These are phyloP conservation scores for Paramormyrops hopkinsi DNA, from an alignment of 2,797 vertebrate species.

Conservation along the genomic window DNA sequence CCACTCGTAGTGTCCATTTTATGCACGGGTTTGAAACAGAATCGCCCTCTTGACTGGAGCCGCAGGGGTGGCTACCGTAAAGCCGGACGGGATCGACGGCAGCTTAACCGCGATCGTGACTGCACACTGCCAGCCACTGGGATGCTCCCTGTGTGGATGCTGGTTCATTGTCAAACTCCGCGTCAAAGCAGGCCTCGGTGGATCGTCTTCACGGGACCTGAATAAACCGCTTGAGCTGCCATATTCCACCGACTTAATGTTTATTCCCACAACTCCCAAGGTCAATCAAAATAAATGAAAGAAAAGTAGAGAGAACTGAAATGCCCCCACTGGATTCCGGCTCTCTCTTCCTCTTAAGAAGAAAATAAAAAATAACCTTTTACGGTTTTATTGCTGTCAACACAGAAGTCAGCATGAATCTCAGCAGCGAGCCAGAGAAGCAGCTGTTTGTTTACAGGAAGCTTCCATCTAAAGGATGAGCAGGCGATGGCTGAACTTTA, in stretches of 20 bases:
- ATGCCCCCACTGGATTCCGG: not conserved
- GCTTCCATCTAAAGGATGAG: conserved; percentile 1
- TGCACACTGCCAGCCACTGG: not conserved
- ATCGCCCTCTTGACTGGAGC: not conserved
- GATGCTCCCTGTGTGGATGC: not conserved
- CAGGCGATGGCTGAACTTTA: not conserved
- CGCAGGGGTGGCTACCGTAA: not conserved
- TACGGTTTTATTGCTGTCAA: not conserved
- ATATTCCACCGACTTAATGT: not conserved
- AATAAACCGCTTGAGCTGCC: not conserved
- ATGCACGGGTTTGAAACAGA: not conserved
- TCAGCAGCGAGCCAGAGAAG: not conserved
- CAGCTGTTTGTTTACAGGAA: conserved; percentile 25
- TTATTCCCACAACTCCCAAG: not conserved
- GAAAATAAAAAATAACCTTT: not conserved
- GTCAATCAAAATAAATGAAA: not conserved
- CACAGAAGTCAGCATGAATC: not conserved
- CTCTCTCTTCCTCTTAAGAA: not conserved
- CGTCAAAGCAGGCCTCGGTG: not conserved
- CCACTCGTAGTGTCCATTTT: not conserved
- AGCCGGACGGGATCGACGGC: not conserved
- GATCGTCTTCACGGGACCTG: not conserved
- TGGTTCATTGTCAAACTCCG: not conserved
- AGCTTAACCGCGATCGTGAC: not conserved
- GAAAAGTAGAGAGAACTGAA: not conserved